Evolutionary conservation across 2,797 vertebrate genomes (phyloP), one percentile per base, ranked within the genome.

Genomic region (Rhinoraja longicauda): DNA sequence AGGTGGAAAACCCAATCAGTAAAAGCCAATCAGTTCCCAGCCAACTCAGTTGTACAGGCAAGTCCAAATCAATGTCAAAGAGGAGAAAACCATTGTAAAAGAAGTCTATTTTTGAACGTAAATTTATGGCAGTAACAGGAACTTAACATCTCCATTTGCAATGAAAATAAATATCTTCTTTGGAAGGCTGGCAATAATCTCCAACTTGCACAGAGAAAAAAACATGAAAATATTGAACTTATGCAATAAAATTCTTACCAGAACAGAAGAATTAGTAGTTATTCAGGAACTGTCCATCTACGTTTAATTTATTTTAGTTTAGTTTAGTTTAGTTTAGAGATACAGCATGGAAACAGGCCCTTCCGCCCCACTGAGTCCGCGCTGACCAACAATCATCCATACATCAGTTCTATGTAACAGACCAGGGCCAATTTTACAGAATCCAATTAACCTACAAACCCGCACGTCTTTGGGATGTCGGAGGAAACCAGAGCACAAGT

Each of bases 1-100:
- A 67, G 64, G 59, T 67, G 64, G 84, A 88, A 67, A 88, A 88
- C n/a, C 59, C 5, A 32, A 67, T 88, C 62, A 88, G 84, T 88
- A 67, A 67, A 88, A 36, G 2, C 13, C n/a, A 67, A 62, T 64
- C 59, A 64, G 29, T n/a, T 88, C 59, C 84, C 64, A 88, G n/a
- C 17, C 1, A 88, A 67, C 62, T 64, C 62, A 19, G 7, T 32
- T 88, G 84, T 36, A 2, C 29, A 88, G 84, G 84, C n/a, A 88
- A 88, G 84, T 88, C n/a, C 17, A 88, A 88, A 88, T 26, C 45
- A 57, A 57, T 57, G 79, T 82, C 59, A 29, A 84, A 62, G 12
- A 32, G 3, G 59, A 53, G n/a, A 78, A 84, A 84, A 57, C 24
- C 59, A 53, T 57, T 29, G 45, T 45, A 45, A 67, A 67, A 67